These are phyloP conservation scores for Cottoperca gobio DNA, from an alignment of 2,797 vertebrate species.

Conservation along the genomic window DNA sequence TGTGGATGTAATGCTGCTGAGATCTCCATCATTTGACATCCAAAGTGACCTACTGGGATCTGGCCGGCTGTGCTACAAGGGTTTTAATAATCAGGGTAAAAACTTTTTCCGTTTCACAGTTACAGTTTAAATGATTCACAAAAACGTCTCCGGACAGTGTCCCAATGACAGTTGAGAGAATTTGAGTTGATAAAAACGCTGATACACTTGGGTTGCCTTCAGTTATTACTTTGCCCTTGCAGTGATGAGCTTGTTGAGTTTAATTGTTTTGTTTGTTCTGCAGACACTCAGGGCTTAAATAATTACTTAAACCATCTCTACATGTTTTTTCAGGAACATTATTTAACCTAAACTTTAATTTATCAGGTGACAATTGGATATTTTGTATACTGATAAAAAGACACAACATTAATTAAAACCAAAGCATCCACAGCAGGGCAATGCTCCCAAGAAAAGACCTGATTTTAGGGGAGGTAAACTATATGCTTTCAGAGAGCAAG, in stretches of 20 bases:
- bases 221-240: background rate
- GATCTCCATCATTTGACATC: background rate
- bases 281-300: background rate
- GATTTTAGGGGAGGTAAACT: background rate
- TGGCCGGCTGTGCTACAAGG: background rate
- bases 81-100: background rate
- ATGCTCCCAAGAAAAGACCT: background rate
- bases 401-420: background rate
- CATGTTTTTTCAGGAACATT: background rate
- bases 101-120: background rate
- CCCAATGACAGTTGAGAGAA: too few species aligned
- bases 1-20: conserved; percentile 2
- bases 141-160: too few species aligned
- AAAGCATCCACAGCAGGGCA: background rate
- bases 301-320: background rate
- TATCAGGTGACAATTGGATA: background rate
- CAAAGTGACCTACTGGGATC: background rate
- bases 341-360: background rate
- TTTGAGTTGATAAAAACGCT: too few species aligned
- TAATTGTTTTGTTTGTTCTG: background rate
- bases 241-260: too few species aligned
- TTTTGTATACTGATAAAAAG: background rate
- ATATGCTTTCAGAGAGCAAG: background rate
- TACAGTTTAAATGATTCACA: background rate
- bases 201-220: background rate